Conservation (phyloP, 2,113 vertebrate genomes). For the Peromyscus maniculatus region DNA sequence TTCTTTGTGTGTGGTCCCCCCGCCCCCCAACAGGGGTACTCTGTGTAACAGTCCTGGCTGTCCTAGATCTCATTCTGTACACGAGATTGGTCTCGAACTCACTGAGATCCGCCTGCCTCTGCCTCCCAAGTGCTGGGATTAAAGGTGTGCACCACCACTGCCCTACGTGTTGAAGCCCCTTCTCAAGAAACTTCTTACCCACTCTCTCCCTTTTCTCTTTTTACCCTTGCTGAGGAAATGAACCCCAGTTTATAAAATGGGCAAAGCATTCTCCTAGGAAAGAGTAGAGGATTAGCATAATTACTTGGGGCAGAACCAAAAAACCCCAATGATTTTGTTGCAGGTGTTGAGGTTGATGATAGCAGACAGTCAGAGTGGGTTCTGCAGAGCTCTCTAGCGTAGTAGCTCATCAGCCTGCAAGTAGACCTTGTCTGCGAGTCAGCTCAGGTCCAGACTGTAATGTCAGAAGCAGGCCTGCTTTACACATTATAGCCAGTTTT, state of each 20-base stretch:
- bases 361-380: not conserved
- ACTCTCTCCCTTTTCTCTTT: not conserved
- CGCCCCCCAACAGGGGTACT: too few species aligned
- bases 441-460: not conserved
- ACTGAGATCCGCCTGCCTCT: too few species aligned
- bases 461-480: not conserved
- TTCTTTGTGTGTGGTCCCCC: not conserved
- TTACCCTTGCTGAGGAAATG: slow-evolving; percentile 10
- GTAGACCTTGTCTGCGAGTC: not conserved
- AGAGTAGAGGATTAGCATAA: not conserved
- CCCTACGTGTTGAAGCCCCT: not conserved
- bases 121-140: too few species aligned
- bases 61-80: too few species aligned
- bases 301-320: not conserved
- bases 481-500: not conserved
- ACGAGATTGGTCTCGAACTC: too few species aligned
- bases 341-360: not conserved
- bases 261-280: not conserved
- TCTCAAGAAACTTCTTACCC: not conserved
- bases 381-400: not conserved
- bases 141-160: too few species aligned
- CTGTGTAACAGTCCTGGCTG: too few species aligned
- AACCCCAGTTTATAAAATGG: not conserved
- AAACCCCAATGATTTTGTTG: not conserved
- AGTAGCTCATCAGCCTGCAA: too few species aligned